These are phyloP conservation scores for Nothoprocta perdicaria DNA, from an alignment of 2,113 vertebrate species.

Conservation along the genomic window DNA sequence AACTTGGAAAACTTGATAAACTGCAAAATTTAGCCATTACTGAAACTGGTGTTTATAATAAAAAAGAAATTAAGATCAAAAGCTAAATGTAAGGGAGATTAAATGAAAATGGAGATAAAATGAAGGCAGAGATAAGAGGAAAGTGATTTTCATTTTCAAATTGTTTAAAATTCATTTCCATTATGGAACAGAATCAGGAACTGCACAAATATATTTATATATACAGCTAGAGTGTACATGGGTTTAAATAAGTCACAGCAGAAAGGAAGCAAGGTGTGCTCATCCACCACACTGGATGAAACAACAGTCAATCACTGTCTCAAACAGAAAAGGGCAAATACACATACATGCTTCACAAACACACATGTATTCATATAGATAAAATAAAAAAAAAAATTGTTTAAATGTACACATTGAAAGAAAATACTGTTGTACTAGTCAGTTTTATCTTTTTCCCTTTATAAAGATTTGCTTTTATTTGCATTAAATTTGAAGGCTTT, in stretches of 20 bases:
- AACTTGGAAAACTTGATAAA: not conserved
- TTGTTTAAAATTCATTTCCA: not conserved
- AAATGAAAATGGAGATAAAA: constrained; percentile 27
- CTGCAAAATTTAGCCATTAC: not conserved
- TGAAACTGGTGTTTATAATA: not conserved
- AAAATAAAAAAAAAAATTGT: not conserved
- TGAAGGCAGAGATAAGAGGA: not conserved
- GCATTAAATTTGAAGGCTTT: not conserved
- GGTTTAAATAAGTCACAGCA: not conserved
- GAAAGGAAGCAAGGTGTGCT: not conserved
- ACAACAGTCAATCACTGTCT: not conserved
- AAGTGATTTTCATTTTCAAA: not conserved
- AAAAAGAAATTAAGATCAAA: not conserved
- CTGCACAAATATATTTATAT: not conserved
- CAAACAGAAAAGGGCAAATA: not conserved
- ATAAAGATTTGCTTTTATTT: not conserved
- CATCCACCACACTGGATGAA: not conserved
- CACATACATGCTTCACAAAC: not conserved
- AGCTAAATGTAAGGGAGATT: not conserved
- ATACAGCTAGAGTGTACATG: not conserved
- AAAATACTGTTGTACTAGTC: not conserved
- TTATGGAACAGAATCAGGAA: not conserved
- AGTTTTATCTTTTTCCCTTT: not conserved
- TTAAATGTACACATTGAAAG: not conserved
- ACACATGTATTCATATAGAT: not conserved